phyloP scores from a whole-genome alignment of 2,888 invertebrate species.

The Ophion obscuratus region DNA sequence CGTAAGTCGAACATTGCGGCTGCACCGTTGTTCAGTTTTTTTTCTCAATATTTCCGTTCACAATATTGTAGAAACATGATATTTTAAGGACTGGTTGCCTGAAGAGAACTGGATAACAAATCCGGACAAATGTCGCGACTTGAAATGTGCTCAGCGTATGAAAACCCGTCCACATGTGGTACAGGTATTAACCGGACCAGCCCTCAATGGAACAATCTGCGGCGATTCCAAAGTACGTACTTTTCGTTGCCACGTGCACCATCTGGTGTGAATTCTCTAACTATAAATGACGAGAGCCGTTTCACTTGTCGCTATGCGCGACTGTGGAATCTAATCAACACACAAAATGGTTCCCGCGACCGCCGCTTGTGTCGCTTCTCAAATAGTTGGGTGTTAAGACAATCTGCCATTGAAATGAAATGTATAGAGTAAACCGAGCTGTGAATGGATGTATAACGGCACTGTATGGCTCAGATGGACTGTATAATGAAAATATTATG shows the following conservation, averaged over 20 bases:
- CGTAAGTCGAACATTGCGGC: not conserved
- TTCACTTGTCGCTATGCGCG: not conserved
- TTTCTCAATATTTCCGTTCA: not conserved
- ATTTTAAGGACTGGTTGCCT: conserved; percentile 3
- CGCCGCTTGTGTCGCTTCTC: no score
- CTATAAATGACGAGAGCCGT: not conserved
- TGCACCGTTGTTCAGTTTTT: not conserved
- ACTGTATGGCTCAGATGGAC: no score
- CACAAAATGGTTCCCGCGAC: no score
- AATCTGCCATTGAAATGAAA: no score
- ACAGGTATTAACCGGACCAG: not conserved
- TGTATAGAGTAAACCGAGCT: no score
- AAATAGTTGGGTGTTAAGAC: no score
- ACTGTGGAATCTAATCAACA: not conserved
- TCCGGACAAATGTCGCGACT: not conserved
- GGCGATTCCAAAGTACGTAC: conserved; percentile 17
- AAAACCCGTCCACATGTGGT: not conserved
- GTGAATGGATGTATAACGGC: no score
- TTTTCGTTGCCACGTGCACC: not conserved
- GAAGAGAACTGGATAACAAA: conserved; percentile 5
- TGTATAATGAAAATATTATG: no score
- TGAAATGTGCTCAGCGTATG: conserved; percentile 2
- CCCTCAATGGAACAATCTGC: conserved; percentile 6
- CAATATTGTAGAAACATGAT: not conserved
- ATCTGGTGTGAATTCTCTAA: not conserved